Evolutionary conservation across 1,140 invertebrate species (phyloP).

Genomic region (Paralvinella palmiformis): DNA sequence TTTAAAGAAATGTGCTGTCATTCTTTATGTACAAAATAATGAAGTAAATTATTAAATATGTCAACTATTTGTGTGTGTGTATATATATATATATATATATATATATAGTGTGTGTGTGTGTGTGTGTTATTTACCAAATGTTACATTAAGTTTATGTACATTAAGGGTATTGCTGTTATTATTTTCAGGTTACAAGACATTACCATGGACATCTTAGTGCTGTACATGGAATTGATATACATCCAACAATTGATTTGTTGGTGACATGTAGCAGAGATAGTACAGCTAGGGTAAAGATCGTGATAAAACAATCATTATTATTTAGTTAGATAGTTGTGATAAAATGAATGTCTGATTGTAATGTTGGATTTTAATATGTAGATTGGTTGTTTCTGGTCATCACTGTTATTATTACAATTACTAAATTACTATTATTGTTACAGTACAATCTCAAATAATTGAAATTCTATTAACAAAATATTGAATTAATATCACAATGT

Average conservation of each 20-base stretch:
- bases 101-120: too few relatives aligned
- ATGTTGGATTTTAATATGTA: conserved; percentile 10
- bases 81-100: background rate
- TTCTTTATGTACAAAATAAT: background rate
- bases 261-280: conserved; percentile 91
- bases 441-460: too few relatives aligned
- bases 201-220: conserved; percentile 99
- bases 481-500: too few relatives aligned
- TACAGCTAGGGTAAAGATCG: conserved; percentile 71
- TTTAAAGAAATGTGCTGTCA: too few relatives aligned
- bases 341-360: background rate
- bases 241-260: conserved; percentile 93
- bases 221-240: conserved; percentile 86
- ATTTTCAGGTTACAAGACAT: conserved; percentile 78
- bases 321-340: background rate
- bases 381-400: conserved; percentile 20
- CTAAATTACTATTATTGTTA: too few relatives aligned
- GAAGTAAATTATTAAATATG: background rate
- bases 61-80: background rate
- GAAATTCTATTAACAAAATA: too few relatives aligned
- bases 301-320: conserved; percentile 11
- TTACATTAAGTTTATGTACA: background rate
- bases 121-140: too few relatives aligned
- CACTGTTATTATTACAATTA: too few relatives aligned
- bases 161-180: conserved; percentile 6